These are phyloP conservation scores for Drosophila tristis DNA, from an alignment of 1,140 invertebrate species.

Conservation along the genomic window DNA sequence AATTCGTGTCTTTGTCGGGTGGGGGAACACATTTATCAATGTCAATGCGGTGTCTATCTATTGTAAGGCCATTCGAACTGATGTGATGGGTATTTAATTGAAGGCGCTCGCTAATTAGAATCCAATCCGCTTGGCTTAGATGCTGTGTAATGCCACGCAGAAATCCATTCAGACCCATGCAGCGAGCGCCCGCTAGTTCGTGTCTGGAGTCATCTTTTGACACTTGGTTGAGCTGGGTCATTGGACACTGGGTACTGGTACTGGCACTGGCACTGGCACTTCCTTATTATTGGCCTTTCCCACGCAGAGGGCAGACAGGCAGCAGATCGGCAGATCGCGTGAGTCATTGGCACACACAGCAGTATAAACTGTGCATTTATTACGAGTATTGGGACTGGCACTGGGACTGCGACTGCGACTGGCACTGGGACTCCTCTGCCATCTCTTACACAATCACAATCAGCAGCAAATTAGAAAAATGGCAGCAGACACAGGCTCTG, in stretches of 20 bases:
- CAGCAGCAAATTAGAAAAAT: slow-evolving; percentile 78
- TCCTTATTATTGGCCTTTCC: slow-evolving; percentile 75
- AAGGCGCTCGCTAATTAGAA: slow-evolving; percentile 69
- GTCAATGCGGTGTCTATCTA: slow-evolving; percentile 44
- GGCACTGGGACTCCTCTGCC: no score
- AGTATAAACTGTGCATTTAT: slow-evolving; percentile 77
- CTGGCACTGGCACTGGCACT: slow-evolving; percentile 23
- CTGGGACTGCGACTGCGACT: no score
- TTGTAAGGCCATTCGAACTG: slow-evolving; percentile 59
- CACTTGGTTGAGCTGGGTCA: slow-evolving; percentile 11
- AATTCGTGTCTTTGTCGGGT: slow-evolving; percentile 63
- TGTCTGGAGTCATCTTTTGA: slow-evolving; percentile 45
- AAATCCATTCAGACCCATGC: slow-evolving; percentile 22
- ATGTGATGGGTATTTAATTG: slow-evolving; percentile 78
- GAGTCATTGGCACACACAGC: slow-evolving; percentile 71
- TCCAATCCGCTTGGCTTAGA: slow-evolving; percentile 36
- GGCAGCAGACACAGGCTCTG: slow-evolving; percentile 19
- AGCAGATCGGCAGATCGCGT: slow-evolving; percentile 68
- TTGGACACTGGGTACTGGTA: not conserved
- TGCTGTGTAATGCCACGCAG: slow-evolving; percentile 67
- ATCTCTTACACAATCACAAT: slow-evolving; percentile 66
- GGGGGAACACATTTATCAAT: slow-evolving; percentile 66
- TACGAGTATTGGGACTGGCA: slow-evolving; percentile 35
- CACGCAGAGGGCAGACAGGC: slow-evolving; percentile 50
- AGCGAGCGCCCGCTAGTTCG: slow-evolving; percentile 27